Evolutionary conservation across 2,113 vertebrate species (phyloP).

Genomic region (Anarrhichthys ocellatus): DNA sequence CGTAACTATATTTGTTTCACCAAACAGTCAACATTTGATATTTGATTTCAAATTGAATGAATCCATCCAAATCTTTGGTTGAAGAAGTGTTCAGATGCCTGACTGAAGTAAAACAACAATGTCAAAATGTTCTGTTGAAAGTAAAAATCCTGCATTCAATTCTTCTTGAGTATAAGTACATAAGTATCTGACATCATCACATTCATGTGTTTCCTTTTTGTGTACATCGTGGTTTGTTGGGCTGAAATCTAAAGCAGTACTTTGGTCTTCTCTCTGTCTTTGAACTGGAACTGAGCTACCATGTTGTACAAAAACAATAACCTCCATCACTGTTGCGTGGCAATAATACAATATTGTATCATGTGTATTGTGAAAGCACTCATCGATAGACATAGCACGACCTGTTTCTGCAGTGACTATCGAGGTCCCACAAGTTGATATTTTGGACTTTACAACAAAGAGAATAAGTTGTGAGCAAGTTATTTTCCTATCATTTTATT

Average conservation of each 20-base stretch:
- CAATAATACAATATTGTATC: too few relatives aligned
- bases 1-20: background rate
- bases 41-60: background rate
- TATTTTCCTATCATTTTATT: background rate
- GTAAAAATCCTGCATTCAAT: background rate
- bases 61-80: background rate
- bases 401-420: background rate
- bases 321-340: too few relatives aligned
- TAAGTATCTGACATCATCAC: background rate
- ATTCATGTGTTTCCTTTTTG: too few relatives aligned
- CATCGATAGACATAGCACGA: background rate
- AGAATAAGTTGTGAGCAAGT: background rate
- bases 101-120: background rate
- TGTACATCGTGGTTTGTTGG: too few relatives aligned
- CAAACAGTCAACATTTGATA: too few relatives aligned
- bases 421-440: background rate
- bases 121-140: too few relatives aligned
- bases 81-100: background rate
- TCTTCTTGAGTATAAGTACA: background rate
- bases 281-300: too few relatives aligned
- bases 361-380: background rate
- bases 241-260: too few relatives aligned
- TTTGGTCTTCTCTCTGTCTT: too few relatives aligned
- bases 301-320: too few relatives aligned
- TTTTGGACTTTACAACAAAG: background rate